phyloP scores from a whole-genome alignment of 2,888 invertebrate species.

The Cerceris rybyensis region DNA sequence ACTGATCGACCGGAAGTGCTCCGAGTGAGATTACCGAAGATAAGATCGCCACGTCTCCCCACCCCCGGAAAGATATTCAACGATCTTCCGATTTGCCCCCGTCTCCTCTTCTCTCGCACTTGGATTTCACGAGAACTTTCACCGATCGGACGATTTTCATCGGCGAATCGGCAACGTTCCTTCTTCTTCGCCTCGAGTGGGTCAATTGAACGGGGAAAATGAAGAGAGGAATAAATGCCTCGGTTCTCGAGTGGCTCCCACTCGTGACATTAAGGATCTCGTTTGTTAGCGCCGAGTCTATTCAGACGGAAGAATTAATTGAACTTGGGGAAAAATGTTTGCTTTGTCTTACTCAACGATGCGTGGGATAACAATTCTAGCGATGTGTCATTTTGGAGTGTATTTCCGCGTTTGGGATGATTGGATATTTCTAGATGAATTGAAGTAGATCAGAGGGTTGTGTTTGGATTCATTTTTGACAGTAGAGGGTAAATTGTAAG shows the following conservation, averaged over 20 bases:
- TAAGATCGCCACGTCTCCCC: conserved; percentile 45
- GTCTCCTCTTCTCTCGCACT: conserved; percentile 5
- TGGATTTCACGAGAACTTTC: neutral
- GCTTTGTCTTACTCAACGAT: neutral
- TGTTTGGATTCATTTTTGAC: too few species aligned
- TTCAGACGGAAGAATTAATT: conserved; percentile 23
- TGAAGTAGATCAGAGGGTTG: too few species aligned
- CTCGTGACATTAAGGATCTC: neutral
- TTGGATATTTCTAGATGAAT: too few species aligned
- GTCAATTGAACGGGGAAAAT: conserved; percentile 11
- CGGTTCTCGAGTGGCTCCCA: neutral
- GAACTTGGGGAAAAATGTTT: conserved; percentile 31
- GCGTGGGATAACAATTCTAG: too few species aligned
- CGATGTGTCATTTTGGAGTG: too few species aligned
- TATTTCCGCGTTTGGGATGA: too few species aligned
- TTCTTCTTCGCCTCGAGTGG: conserved; percentile 2
- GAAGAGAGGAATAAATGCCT: neutral
- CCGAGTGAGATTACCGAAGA: conserved; percentile 45
- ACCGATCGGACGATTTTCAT: conserved; percentile 21
- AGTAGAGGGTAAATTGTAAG: too few species aligned
- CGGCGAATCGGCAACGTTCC: neutral
- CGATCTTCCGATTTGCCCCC: conserved; percentile 11
- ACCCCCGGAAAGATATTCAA: conserved; percentile 21
- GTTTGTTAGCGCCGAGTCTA: conserved; percentile 16
- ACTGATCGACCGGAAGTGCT: conserved; percentile 52